phyloP scores from a whole-genome alignment of 2,797 vertebrate species.

The Xerus rutilus region DNA sequence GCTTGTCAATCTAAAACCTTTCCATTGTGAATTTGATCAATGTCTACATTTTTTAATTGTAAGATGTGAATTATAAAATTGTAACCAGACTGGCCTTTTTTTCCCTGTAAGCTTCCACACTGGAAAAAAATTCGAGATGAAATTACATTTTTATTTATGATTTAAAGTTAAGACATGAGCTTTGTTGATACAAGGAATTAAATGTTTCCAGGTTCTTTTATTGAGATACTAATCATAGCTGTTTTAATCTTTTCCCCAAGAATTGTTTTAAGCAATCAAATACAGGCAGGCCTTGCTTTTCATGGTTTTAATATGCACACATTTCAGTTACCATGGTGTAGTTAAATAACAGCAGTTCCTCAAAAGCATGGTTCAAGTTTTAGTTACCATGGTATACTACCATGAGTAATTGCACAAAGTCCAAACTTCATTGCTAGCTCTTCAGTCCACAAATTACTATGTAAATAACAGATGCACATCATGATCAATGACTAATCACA shows the following conservation, averaged over 20 bases:
- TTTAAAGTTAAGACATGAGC: background rate
- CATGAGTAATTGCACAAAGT: background rate
- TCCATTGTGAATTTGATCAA: background rate
- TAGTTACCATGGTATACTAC: background rate
- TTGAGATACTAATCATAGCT: background rate
- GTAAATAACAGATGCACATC: background rate
- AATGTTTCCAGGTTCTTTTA: background rate
- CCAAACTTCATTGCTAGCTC: background rate
- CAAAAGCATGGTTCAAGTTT: background rate
- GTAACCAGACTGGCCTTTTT: background rate
- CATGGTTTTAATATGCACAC: background rate
- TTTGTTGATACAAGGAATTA: background rate
- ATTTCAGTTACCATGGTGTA: conserved; percentile 7
- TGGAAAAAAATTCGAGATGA: background rate
- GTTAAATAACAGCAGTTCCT: background rate
- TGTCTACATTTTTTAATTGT: conserved; percentile 23
- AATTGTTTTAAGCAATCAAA: conserved; percentile 31
- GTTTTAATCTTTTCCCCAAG: background rate
- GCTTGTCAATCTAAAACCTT: background rate
- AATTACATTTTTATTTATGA: conserved; percentile 29
- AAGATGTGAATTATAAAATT: background rate
- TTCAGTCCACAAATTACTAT: background rate
- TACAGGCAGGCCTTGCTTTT: background rate
- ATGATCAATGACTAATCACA: background rate
- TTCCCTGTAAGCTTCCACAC: background rate